Percentiles rank a stretch among this genome's conserved stretches.
phyloP scores from a whole-genome alignment of 1,140 invertebrate species.

The Nautilus pompilius region DNA sequence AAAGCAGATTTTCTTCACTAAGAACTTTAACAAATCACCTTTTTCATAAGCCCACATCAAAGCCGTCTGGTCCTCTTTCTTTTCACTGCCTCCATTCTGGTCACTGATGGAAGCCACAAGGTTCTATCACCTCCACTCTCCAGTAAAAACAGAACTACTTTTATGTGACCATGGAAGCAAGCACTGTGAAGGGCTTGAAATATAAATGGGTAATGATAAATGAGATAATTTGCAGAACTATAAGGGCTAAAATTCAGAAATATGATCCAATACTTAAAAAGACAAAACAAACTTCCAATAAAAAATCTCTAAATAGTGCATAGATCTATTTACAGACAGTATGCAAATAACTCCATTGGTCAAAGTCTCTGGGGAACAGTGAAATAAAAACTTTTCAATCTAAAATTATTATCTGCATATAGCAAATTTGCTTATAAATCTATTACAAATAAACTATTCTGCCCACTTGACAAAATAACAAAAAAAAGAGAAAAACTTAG shows the following conservation, averaged over 20 bases:
- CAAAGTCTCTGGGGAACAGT: no score
- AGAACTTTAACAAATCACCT: conserved; percentile 37
- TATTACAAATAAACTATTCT: no score
- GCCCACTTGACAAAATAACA: no score
- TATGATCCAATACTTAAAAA: background rate
- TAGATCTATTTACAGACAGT: no score
- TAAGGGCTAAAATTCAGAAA: background rate
- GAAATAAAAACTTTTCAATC: no score
- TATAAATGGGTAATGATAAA: no score
- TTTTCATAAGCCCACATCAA: conserved; percentile 60
- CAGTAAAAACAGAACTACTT: conserved; percentile 57
- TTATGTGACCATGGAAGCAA: conserved; percentile 58
- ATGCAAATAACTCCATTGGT: no score
- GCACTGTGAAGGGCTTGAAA: conserved; percentile 60
- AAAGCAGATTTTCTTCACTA: no score
- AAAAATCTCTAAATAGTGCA: no score
- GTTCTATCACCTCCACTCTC: conserved; percentile 58
- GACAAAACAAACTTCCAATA: background rate
- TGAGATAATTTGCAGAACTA: no score
- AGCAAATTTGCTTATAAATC: no score
- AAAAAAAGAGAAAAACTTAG: background rate
- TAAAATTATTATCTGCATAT: no score
- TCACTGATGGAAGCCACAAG: conserved; percentile 50
- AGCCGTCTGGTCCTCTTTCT: conserved; percentile 57
- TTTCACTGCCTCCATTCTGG: conserved; percentile 44